Base-by-base conservation (phyloP, 2,113 vertebrate genomes). In the Nestor notabilis region DNA sequence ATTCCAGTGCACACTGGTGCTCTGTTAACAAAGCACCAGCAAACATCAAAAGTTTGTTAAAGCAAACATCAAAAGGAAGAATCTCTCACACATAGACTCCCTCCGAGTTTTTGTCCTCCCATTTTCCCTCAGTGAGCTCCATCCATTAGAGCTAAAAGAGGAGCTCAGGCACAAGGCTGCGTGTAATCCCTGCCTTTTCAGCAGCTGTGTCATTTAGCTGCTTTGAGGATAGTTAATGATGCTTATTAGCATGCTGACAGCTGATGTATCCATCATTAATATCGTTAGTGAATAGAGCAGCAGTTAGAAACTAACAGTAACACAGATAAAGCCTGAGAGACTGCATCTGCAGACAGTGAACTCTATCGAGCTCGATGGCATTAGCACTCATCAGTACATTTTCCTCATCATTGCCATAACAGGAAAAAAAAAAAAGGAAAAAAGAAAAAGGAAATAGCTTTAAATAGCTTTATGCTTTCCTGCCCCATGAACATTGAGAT, bases 211-310 rank as follows among this genome's bases (percentile, higher is more conserved):
- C 69, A 61, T 79, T 91, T 79, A 78, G 69, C 89, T 61, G 79
- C 85, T 92, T 74, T 70, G 65, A 77, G 74, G 47, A 52, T 52
- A 55, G 84, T 64, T 96, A 96, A 91, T 82, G 65, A 64, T 56
- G 52, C 70, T 89, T 79, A 95, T 95, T 94, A 94, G 65, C 89
- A 89, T 64, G 52, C 71, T 93, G 83, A 84, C 77, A 95, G 83
- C 21, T 92, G 89, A 95, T 83, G 33, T 61, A 87, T 50, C 77
- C 68, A 61, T 86, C 83, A 44, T 52, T 86, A 96, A 92, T 89
- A 84, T 25, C 8, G 1, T 81, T 33, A 52, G 56, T 56, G 83
- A 90, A 84, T 37, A 71, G 4, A 39, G 18, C 64, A 89, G 61
- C 68, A 78, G 82, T 64, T 50, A 81, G 64, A 81, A 71, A 72